Base-by-base conservation (phyloP, 2,888 invertebrate genomes). In the Agrotis segetum region DNA sequence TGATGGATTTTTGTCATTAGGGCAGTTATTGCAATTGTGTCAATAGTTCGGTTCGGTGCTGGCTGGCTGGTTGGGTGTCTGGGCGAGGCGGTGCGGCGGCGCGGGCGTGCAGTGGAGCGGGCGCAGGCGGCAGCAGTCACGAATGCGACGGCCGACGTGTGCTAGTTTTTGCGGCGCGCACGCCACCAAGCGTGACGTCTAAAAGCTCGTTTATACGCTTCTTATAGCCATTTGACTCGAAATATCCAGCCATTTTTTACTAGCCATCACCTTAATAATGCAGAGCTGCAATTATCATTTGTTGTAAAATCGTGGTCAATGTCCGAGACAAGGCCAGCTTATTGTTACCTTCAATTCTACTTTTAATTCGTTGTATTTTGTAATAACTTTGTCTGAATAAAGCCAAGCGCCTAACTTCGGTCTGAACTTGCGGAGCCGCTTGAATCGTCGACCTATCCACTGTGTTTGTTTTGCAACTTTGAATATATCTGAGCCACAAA, bases 131-230 rank as follows among this genome's bases (percentile, higher is more conserved):
- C 84, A 82, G 85, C 82, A 70, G 91, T 88, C 90, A 88, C 89
- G 91, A 90, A 91, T 90, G 89, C 87, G 89, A 91, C 89, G 91
- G 90, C 89, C 87, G 89, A 91, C 89, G 91, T 92, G 90, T 90
- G 89, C 88, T 88, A 87, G 89, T 94, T 95, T 95, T 95, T 95
- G 91, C 89, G 79, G 82, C 87, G 85, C 88, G 88, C 87, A 89
- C 87, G 90, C 93, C 87, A 86, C 88, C 88, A 88, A 93, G 90
- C 95, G 94, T 95, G 90, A 94, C 94, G 91, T 91, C 92, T 92
- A 93, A 95, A 95, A 94, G 94, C 93, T 95, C 94, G 92, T 94
- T 94, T 94, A 94, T 91, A 92, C 91, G 92, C 92, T 95, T 95
- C 91, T 94, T 94, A 91, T 92, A 89, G 87, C 85, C 88, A 85